Evolutionary conservation across 2,888 invertebrate genomes (phyloP).

Genomic region (Acrobasis repandana): DNA sequence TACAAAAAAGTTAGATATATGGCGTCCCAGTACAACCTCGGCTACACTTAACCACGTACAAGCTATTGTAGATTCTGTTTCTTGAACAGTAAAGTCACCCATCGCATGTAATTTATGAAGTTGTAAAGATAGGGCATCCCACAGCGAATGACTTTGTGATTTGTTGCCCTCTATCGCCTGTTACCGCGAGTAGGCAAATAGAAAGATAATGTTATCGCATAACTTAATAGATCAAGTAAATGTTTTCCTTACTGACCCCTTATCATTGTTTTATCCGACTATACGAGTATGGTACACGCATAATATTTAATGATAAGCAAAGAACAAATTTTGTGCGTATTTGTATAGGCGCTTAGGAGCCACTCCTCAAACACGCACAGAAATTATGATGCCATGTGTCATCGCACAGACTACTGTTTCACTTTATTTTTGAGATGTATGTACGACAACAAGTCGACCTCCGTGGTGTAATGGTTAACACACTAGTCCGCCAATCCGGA

Average conservation of each 20-base stretch:
- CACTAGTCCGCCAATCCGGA: too few species aligned
- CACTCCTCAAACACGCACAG: too few species aligned
- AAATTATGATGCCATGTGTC: too few species aligned
- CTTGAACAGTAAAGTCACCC: background rate
- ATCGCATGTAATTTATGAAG: background rate
- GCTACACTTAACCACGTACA: background rate
- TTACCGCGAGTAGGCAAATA: background rate
- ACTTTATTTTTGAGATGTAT: too few species aligned
- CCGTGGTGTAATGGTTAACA: too few species aligned
- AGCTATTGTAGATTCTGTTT: background rate
- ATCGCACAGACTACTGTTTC: too few species aligned
- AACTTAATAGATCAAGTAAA: conserved; percentile 10
- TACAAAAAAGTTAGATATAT: too few species aligned
- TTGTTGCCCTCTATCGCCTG: background rate
- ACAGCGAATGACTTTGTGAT: conserved; percentile 11
- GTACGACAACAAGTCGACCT: too few species aligned
- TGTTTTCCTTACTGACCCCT: background rate
- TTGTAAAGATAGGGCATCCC: conserved; percentile 2
- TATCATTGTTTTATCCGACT: background rate
- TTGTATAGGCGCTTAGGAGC: too few species aligned
- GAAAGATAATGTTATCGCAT: background rate
- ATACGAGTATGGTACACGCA: background rate
- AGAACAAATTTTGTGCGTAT: too few species aligned
- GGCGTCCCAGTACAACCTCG: background rate
- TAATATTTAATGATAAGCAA: background rate